Evolutionary conservation across 2,888 invertebrate genomes (phyloP).

Genomic region (Leptopilina syphax): DNA sequence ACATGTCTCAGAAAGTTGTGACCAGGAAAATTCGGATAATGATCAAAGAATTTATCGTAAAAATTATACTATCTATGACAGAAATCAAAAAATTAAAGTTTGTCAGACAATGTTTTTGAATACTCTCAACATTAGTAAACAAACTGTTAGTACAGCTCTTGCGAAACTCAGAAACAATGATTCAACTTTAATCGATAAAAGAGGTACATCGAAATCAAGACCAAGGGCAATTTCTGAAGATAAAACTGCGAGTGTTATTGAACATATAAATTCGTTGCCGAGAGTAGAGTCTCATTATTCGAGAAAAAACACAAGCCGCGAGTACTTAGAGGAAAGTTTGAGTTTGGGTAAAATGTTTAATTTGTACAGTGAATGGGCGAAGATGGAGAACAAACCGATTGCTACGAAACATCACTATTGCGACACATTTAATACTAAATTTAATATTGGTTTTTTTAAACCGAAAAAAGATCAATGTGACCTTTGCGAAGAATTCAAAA

Average conservation of each 20-base stretch:
- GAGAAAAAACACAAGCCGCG: not conserved
- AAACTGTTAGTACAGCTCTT: constrained; percentile 36
- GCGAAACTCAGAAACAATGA: constrained; percentile 33
- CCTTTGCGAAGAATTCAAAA: constrained; percentile 36
- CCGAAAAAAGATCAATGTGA: constrained; percentile 18
- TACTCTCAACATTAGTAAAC: constrained; percentile 41
- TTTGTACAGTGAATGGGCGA: constrained; percentile 41
- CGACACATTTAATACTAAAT: constrained; percentile 37
- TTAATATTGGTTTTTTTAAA: constrained; percentile 42
- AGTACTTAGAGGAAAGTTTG: not conserved
- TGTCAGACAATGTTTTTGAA: constrained; percentile 46
- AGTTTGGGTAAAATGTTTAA: constrained; percentile 43
- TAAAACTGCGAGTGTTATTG: constrained; percentile 35
- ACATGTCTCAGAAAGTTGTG: not conserved
- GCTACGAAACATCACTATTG: constrained; percentile 27
- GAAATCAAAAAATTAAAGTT: constrained; percentile 9
- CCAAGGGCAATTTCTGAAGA: constrained; percentile 11
- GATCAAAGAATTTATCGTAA: not conserved
- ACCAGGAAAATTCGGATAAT: not conserved
- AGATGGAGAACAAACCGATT: constrained; percentile 6
- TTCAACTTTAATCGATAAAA: constrained; percentile 13
- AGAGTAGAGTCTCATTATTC: not conserved
- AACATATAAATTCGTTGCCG: constrained; percentile 33
- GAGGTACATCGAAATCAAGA: constrained; percentile 28
- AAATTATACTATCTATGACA: constrained; percentile 30